Percentiles rank a stretch among this genome's conserved stretches.
phyloP scores from a whole-genome alignment of 2,797 vertebrate species.

The Falco berigora region DNA sequence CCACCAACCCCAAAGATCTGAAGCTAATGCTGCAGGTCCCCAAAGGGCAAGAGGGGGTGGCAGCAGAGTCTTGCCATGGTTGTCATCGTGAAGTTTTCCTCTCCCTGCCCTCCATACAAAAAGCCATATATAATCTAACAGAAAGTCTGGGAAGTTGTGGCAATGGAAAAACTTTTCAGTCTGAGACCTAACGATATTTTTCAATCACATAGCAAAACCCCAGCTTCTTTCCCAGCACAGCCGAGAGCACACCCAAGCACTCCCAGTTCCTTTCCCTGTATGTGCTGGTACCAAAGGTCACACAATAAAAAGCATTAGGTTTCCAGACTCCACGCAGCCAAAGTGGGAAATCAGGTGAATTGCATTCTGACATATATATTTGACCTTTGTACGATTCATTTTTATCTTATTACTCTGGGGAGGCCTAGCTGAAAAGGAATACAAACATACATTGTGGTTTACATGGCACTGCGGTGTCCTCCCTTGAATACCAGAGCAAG shows the following conservation, averaged over 20 bases:
- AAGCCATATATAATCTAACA: not conserved
- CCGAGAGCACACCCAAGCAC: not conserved
- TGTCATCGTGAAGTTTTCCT: rapidly evolving
- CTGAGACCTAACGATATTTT: not conserved
- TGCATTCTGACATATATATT: not conserved
- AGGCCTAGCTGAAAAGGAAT: not conserved
- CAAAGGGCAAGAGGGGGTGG: not conserved
- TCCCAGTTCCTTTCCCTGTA: not conserved
- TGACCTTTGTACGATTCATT: not conserved
- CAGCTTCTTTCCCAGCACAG: not conserved
- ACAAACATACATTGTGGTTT: not conserved
- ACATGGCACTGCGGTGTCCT: not conserved
- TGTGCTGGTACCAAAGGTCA: not conserved
- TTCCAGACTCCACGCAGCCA: not conserved
- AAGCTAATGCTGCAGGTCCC: not conserved
- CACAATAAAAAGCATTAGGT: not conserved
- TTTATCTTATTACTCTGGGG: not conserved
- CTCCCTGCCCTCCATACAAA: not conserved
- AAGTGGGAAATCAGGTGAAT: not conserved
- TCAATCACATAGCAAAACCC: not conserved
- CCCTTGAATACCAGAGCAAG: not conserved
- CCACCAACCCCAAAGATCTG: not conserved
- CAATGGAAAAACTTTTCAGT: not conserved
- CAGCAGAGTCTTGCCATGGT: not conserved
- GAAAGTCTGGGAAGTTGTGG: not conserved